Evolutionary conservation across 2,797 vertebrate genomes (phyloP).

Genomic region (Gambusia yucatana): DNA sequence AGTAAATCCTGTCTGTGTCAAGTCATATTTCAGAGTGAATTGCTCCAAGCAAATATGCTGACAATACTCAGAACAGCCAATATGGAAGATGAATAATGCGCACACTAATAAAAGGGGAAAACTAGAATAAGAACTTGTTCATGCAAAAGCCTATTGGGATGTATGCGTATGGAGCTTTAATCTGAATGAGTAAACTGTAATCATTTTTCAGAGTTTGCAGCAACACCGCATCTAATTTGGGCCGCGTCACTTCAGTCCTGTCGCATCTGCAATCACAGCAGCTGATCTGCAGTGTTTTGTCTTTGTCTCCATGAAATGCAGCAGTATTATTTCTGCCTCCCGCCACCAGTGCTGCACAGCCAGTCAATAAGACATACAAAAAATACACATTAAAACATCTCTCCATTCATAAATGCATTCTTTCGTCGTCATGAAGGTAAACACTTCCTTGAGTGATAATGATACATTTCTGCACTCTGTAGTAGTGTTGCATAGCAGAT

Average conservation of each 20-base stretch:
- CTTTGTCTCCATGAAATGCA: slow-evolving; percentile 36
- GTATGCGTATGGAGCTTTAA: slow-evolving; percentile 29
- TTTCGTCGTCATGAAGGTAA: not conserved
- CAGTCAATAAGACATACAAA: not conserved
- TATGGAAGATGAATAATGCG: slow-evolving; percentile 60
- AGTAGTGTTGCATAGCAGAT: not conserved
- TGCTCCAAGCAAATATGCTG: slow-evolving; percentile 68
- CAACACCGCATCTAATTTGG: slow-evolving; percentile 44
- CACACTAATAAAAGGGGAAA: slow-evolving; percentile 44
- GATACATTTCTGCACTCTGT: not conserved
- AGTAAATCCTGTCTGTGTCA: slow-evolving; percentile 57
- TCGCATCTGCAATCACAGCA: slow-evolving; percentile 40
- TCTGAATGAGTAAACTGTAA: slow-evolving; percentile 60
- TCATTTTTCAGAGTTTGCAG: slow-evolving; percentile 51
- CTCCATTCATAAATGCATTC: not conserved
- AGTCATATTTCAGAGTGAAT: slow-evolving; percentile 54
- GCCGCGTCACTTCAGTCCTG: slow-evolving; percentile 35
- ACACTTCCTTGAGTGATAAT: not conserved
- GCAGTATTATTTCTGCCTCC: slow-evolving; percentile 50
- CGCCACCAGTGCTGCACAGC: not conserved
- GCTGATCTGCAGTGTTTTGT: slow-evolving; percentile 55
- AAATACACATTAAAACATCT: not conserved
- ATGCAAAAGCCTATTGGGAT: slow-evolving; percentile 45
- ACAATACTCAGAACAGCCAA: slow-evolving; percentile 55
- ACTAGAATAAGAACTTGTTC: slow-evolving; percentile 53